phyloP scores from a whole-genome alignment of 2,888 invertebrate genomes.

The Himalopsyche anomala region DNA sequence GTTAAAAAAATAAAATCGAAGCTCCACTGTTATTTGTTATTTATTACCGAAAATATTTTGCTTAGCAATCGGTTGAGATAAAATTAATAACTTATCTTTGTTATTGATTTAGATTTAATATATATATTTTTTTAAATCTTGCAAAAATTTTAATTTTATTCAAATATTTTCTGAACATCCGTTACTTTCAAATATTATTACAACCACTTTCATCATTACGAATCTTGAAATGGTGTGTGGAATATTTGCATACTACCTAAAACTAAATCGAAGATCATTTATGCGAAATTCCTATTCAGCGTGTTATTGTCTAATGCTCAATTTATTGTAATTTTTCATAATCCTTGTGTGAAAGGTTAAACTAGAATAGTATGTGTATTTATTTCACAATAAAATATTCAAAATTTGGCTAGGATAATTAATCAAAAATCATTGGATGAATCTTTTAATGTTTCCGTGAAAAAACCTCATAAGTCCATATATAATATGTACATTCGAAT shows the following conservation, averaged over 20 bases:
- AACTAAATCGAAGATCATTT: constrained; percentile 30
- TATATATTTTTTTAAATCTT: too few species aligned
- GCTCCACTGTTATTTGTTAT: too few species aligned
- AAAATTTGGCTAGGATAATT: background rate
- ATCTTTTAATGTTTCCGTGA: background rate
- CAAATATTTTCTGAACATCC: background rate
- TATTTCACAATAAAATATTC: background rate
- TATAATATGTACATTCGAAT: background rate
- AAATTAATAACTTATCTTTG: too few species aligned
- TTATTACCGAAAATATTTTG: too few species aligned
- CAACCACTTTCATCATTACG: too few species aligned
- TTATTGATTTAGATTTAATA: too few species aligned
- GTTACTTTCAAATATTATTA: background rate
- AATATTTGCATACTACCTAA: constrained; percentile 19
- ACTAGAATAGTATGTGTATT: background rate
- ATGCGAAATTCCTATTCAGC: background rate
- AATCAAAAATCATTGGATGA: constrained; percentile 14
- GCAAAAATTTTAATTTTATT: too few species aligned
- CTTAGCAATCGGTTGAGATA: too few species aligned
- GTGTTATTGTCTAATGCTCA: background rate
- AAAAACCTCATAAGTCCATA: background rate
- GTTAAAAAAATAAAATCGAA: too few species aligned
- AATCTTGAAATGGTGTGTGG: background rate
- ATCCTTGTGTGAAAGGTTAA: constrained; percentile 30
- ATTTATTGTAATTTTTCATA: constrained; percentile 21